phyloP scores from a whole-genome alignment of 2,797 vertebrate species.

The Eulemur albifrons region DNA sequence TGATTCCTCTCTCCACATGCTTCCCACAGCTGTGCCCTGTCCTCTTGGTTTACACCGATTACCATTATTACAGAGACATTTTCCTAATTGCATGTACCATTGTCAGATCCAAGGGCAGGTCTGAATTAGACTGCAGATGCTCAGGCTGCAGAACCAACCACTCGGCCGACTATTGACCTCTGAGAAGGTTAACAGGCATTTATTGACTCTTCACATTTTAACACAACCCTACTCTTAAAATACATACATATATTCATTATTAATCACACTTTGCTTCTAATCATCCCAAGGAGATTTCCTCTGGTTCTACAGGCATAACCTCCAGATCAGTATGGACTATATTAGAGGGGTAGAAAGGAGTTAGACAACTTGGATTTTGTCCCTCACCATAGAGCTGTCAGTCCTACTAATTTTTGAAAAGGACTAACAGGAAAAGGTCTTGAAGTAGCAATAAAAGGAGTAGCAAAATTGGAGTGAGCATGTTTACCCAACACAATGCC shows the following conservation, averaged over 20 bases:
- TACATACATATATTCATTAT: constrained; percentile 72
- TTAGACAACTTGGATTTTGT: not conserved
- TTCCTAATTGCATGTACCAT: constrained; percentile 55
- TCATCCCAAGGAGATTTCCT: constrained; percentile 36
- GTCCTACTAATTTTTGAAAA: not conserved
- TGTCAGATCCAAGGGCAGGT: constrained; percentile 54
- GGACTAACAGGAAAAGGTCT: not conserved
- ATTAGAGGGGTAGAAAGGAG: not conserved
- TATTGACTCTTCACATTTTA: constrained; percentile 76
- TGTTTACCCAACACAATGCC: not conserved
- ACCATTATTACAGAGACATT: constrained; percentile 56
- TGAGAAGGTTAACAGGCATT: constrained; percentile 70
- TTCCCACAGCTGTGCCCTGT: constrained; percentile 57
- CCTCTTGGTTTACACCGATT: constrained; percentile 59
- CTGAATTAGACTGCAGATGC: constrained; percentile 31
- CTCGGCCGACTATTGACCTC: constrained; percentile 52
- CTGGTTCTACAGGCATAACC: not conserved
- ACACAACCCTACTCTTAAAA: constrained; percentile 69
- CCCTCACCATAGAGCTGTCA: not conserved
- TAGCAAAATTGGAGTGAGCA: not conserved
- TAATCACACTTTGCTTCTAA: constrained; percentile 60
- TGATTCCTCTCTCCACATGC: not conserved
- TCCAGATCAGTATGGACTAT: not conserved
- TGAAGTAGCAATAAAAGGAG: not conserved
- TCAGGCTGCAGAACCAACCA: constrained; percentile 19